Evolutionary conservation across 2,888 invertebrate species (phyloP), one percentile per base, ranked within the genome.

Genomic region (Acronicta alni): DNA sequence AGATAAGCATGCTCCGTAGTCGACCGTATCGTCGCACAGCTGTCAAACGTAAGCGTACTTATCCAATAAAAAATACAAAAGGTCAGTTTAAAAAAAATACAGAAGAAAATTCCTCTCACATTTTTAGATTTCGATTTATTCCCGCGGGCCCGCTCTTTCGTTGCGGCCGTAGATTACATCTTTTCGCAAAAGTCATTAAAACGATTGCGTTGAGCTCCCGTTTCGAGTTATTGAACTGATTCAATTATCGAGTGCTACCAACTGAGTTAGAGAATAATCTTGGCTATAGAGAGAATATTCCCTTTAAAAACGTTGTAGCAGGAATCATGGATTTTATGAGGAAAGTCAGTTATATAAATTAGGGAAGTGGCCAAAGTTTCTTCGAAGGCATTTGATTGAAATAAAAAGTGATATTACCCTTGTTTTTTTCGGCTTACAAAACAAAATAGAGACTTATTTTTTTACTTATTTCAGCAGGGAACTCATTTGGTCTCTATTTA

Each of bases 171-270:
- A 48, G 1, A 44, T 55, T 42, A n/a, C 23, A 41, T 8, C 6
- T 26, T 5, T 38, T 32, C 41, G 45, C 38, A 35, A 49, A 54
- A 72, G 70, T 74, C 71, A 73, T 74, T 73, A 71, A 67, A 71
- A 64, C 61, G 60, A 74, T 64, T 61, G 64, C 58, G 52, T 54
- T 18, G 57, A 35, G 37, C 48, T 64, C 32, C 58, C 53, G 37
- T 38, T 48, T 37, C 61, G 15, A 58, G 44, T 57, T 69, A 62
- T 65, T 60, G 52, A 72, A 55, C 48, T 47, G 62, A 66, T 69
- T 74, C 46, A 57, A 75, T 74, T 58, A 72, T 54, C 42, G 58
- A 47, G 57, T n/a, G 35, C 2, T 51, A 59, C 38, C 52, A 43
- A 59, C 38, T 51, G 12, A 46, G 44, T 57, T 42, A 14, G 17